Evolutionary conservation across 1,140 invertebrate genomes (phyloP).

Genomic region (Megathymus violae): DNA sequence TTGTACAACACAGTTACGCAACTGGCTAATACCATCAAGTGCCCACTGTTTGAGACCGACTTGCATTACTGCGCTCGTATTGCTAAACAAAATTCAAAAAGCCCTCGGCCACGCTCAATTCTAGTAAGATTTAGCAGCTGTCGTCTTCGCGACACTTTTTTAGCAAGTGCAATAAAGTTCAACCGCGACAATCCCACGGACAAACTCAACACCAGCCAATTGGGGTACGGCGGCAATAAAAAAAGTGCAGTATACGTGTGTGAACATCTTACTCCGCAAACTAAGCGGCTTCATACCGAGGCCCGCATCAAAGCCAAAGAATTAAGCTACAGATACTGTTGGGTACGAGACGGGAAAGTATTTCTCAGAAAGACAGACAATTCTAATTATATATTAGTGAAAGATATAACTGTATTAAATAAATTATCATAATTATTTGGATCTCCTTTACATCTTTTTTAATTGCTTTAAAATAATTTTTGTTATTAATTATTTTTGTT

Average conservation of each 20-base stretch:
- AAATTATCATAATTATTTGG: not conserved
- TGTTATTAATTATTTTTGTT: slow-evolving; percentile 1
- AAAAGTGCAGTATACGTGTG: slow-evolving; percentile 11
- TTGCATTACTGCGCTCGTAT: no score
- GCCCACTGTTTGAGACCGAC: no score
- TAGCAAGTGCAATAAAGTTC: slow-evolving; percentile 7
- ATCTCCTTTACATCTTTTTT: not conserved
- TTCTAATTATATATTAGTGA: slow-evolving; percentile 3
- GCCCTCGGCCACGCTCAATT: slow-evolving; percentile 1
- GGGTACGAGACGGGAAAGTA: slow-evolving; percentile 14
- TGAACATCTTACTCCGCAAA: slow-evolving; percentile 3
- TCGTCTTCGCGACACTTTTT: slow-evolving; percentile 1
- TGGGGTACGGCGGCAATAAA: slow-evolving; percentile 1
- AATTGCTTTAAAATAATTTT: not conserved
- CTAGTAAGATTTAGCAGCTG: slow-evolving; percentile 8
- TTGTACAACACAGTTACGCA: slow-evolving; percentile 4
- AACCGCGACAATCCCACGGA: slow-evolving; percentile 7
- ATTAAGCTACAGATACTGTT: slow-evolving; percentile 7
- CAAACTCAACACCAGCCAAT: slow-evolving; percentile 8
- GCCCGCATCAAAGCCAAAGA: slow-evolving; percentile 9
- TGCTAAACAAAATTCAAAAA: no score
- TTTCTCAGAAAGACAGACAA: not conserved
- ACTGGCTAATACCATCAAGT: no score
- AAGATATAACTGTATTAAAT: slow-evolving; percentile 6
- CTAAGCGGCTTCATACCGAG: slow-evolving; percentile 3